Conservation (phyloP, 2,888 invertebrate genomes). For the Oxycera nigricornis region DNA sequence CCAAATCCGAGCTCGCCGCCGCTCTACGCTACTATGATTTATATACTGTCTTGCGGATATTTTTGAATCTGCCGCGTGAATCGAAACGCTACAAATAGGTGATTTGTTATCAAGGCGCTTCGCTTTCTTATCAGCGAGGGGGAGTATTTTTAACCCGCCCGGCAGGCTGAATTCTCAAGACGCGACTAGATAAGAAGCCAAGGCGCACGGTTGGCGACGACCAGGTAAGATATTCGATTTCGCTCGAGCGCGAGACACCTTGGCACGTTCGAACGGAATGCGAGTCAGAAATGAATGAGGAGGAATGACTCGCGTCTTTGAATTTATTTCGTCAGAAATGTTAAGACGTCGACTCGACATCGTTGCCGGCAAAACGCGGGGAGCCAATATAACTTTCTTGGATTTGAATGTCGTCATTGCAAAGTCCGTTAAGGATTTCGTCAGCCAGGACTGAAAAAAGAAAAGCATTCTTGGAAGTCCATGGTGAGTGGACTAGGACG, state of each 20-base stretch:
- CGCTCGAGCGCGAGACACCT: not conserved
- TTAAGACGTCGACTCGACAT: not conserved
- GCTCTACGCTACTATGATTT: not conserved
- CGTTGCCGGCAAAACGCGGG: not conserved
- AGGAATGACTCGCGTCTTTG: slow-evolving; percentile 10
- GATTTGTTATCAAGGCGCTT: not conserved
- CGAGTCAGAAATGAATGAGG: not conserved
- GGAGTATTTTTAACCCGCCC: not conserved
- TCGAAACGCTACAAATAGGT: not conserved
- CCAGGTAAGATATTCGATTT: not conserved
- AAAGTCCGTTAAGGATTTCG: slow-evolving; percentile 23
- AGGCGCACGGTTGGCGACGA: not conserved
- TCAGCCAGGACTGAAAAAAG: slow-evolving; percentile 13
- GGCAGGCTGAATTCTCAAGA: not conserved
- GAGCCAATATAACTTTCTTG: no score
- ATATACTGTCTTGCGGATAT: not conserved
- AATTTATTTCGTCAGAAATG: slow-evolving; percentile 28
- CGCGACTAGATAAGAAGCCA: not conserved
- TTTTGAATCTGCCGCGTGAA: not conserved
- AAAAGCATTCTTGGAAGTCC: not conserved
- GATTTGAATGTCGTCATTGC: slow-evolving; percentile 5
- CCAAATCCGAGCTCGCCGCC: not conserved
- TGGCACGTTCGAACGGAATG: not conserved
- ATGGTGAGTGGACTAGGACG: not conserved
- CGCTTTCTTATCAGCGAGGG: slow-evolving; percentile 3